phyloP scores from a whole-genome alignment of 2,797 vertebrate genomes.

The Brachyrhaphis roseni region DNA sequence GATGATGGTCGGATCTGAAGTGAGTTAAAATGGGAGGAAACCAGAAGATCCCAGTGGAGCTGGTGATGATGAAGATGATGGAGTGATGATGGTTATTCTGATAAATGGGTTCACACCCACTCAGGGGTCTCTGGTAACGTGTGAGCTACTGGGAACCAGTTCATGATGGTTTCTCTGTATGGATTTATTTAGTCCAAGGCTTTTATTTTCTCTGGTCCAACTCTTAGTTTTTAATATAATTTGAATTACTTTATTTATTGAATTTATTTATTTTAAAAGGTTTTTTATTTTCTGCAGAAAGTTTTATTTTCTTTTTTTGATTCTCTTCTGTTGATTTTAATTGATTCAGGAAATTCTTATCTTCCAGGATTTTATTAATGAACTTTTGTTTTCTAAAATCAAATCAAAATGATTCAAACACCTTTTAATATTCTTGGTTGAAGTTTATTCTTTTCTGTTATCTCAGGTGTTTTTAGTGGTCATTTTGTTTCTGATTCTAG shows the following conservation, averaged over 20 bases:
- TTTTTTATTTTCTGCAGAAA: background rate
- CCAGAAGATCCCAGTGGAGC: background rate
- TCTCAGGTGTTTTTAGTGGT: background rate
- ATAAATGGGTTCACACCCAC: conserved; percentile 49
- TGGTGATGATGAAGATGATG: conserved; percentile 2
- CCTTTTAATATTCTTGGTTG: background rate
- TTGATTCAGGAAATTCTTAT: background rate
- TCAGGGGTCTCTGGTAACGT: conserved; percentile 24
- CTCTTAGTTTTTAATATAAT: background rate
- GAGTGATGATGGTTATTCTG: conserved; percentile 40
- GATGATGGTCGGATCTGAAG: background rate
- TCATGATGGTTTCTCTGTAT: background rate
- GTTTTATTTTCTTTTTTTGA: background rate
- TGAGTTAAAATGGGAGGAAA: background rate
- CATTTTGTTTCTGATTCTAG: too few species aligned
- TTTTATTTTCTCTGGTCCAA: background rate
- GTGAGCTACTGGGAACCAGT: background rate
- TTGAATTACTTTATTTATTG: background rate
- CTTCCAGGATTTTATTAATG: background rate
- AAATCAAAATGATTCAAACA: background rate
- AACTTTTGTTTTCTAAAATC: background rate
- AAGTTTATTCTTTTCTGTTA: background rate
- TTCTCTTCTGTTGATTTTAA: background rate
- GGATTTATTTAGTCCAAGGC: background rate
- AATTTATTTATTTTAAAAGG: background rate